Percentiles rank a stretch among this genome's conserved stretches.
These are phyloP conservation scores for Spisula subtruncata DNA, from an alignment of 2,888 invertebrate genomes.

Conservation along the genomic window DNA sequence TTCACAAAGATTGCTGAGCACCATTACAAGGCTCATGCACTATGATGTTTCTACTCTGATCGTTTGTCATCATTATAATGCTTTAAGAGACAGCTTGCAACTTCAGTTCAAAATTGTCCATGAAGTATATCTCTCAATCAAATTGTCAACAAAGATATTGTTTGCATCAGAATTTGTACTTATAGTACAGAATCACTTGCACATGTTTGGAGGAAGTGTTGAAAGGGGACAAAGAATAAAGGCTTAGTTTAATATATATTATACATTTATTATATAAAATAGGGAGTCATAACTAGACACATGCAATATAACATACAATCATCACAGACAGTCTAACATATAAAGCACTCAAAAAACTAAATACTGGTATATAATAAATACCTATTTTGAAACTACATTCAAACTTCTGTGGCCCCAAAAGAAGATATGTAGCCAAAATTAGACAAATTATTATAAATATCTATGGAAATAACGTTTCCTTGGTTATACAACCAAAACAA, in stretches of 20 bases:
- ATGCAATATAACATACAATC: slow-evolving; percentile 12
- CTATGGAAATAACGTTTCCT: background rate
- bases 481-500: background rate
- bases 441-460: background rate
- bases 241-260: slow-evolving; percentile 24
- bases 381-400: slow-evolving; percentile 15
- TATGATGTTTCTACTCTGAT: no score
- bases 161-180: no score
- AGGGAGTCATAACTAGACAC: slow-evolving; percentile 31
- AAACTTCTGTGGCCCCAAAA: slow-evolving; percentile 29
- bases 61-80: no score
- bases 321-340: slow-evolving; percentile 26
- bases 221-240: background rate
- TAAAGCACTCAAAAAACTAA: slow-evolving; percentile 29
- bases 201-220: background rate
- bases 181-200: no score
- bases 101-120: no score
- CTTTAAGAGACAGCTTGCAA: no score
- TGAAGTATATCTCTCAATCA: no score
- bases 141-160: no score
- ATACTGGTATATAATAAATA: background rate
- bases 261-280: slow-evolving; percentile 51
- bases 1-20: no score
- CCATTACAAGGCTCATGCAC: no score
- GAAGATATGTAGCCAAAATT: slow-evolving; percentile 18